Conservation (phyloP, 2,113 vertebrate species). For the Tragelaphus scriptus region DNA sequence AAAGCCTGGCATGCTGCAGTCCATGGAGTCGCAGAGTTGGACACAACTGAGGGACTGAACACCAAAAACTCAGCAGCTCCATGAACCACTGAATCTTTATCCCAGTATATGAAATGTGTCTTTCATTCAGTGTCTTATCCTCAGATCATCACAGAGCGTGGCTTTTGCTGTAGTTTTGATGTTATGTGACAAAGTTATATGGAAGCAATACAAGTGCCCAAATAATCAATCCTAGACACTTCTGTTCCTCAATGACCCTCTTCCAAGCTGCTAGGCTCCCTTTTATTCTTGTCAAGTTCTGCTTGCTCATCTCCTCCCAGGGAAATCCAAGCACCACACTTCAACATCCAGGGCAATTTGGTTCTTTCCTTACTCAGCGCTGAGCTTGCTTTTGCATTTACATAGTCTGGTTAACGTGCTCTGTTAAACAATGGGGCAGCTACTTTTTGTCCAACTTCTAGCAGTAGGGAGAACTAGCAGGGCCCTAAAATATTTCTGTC, state of each 20-base stretch:
- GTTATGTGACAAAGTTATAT: rapidly evolving
- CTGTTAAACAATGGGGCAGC: neutral
- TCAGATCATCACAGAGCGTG: neutral
- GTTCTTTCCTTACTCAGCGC: neutral
- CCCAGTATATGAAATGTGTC: rapidly evolving
- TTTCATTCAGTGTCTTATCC: neutral
- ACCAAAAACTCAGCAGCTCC: neutral
- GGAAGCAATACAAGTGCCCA: neutral
- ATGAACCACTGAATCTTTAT: neutral
- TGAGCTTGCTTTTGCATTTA: neutral
- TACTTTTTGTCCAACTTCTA: neutral
- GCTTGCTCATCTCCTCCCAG: neutral
- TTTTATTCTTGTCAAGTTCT: neutral
- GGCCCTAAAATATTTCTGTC: neutral
- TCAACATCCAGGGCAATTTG: neutral
- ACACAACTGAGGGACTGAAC: neutral
- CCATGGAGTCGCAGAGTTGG: neutral
- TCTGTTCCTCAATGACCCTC: neutral
- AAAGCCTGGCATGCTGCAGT: neutral
- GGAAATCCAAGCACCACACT: neutral
- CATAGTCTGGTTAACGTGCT: neutral
- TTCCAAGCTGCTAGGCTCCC: neutral
- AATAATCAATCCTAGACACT: neutral
- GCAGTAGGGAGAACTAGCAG: neutral
- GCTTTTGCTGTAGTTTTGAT: neutral